Evolutionary conservation across 2,888 invertebrate species (phyloP), one percentile per base, ranked within the genome.

Genomic region (Tetragonula carbonaria): DNA sequence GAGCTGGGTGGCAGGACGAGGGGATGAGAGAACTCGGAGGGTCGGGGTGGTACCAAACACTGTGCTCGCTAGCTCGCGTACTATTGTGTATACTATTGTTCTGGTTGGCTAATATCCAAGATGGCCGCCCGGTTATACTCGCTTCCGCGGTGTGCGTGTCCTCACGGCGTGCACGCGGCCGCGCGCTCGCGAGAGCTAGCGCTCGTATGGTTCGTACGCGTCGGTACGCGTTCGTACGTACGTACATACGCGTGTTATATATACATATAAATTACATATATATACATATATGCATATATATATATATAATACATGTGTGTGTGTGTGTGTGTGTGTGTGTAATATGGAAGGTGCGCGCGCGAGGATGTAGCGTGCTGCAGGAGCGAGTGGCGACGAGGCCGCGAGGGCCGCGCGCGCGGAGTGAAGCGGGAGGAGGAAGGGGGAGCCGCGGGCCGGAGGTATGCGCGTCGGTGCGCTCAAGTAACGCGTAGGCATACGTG

Each of bases 91-190:
- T 93, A 93, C 93, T 93, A 94, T 94, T 94, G 94, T 94, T 94
- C 94, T 93, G 94, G 91, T 94, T 93, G 94, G 94, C 94, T 94
- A 94, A 94, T 94, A 94, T 94, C 93, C 94, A 94, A 93, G 92
- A 94, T 94, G 94, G 94, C 94, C 92, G 93, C 82, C 92, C 92
- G 91, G 93, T 94, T 93, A 93, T 92, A 93, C 91, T 87, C 91
- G 86, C 84, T 83, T 80, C 85, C 75, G 84, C 86, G 80, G 81
- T 85, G 78, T 81, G 86, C 84, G 90, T 86, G 82, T 84, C 82
- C 82, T 86, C 87, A 76, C 85, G 82, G 74, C 84, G 84, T 77
- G 79, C 66, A 73, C 75, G 80, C 65, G 85, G 66, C 84, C 53
- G 33, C 38, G n/a, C 62, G 23, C 28, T 28, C 28, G 28, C 63